phyloP scores from a whole-genome alignment of 2,888 invertebrate genomes.

The Aleiodes testaceus region DNA sequence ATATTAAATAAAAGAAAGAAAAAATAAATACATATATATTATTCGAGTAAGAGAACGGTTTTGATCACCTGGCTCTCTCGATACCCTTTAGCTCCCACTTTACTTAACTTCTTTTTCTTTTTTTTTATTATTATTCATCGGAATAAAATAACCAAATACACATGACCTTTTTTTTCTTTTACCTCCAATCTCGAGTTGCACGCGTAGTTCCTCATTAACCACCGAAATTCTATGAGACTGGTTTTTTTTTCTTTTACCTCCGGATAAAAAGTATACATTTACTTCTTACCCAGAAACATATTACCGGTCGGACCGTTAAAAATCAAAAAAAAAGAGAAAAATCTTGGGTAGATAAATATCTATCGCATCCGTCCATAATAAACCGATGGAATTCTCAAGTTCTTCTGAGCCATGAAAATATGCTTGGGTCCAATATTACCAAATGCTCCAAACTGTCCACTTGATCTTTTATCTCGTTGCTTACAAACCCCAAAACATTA shows the following conservation, averaged over 20 bases:
- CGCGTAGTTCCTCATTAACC: conserved; percentile 17
- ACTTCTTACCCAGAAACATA: conserved; percentile 17
- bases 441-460: conserved; percentile 35
- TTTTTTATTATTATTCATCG: background rate
- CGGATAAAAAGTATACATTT: conserved; percentile 15
- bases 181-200: background rate
- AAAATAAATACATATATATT: conserved; percentile 10
- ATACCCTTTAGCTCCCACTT: conserved; percentile 1
- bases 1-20: conserved; percentile 44
- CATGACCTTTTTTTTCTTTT: conserved; percentile 26
- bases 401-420: conserved; percentile 55
- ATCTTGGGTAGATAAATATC: conserved; percentile 61
- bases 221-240: conserved; percentile 12
- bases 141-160: conserved; percentile 9
- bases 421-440: conserved; percentile 53
- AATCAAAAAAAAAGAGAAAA: conserved; percentile 19
- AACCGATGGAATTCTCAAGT: conserved; percentile 62
- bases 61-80: conserved; percentile 17
- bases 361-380: conserved; percentile 63
- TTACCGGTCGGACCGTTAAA: conserved; percentile 38
- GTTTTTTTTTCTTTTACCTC: background rate
- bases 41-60: conserved; percentile 16
- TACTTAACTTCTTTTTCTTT: background rate
- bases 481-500: conserved; percentile 25
- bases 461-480: conserved; percentile 40